Percentiles rank a stretch among this genome's conserved stretches.
These are phyloP conservation scores for Oasisia sp. DNA, from an alignment of 2,888 invertebrate species.

Conservation along the genomic window DNA sequence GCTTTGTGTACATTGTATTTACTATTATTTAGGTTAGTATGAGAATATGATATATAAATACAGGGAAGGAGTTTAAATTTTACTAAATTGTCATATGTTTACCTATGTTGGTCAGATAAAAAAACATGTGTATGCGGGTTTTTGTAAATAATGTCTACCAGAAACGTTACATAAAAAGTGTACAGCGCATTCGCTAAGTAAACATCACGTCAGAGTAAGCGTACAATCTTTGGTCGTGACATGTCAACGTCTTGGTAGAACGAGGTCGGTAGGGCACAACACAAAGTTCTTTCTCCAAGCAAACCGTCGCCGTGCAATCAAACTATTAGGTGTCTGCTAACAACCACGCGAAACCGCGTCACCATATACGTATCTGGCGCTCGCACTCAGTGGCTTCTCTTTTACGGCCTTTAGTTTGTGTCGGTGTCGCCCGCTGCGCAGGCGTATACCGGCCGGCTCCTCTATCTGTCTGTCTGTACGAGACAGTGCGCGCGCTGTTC, in stretches of 20 bases:
- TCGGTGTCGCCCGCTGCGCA: background rate
- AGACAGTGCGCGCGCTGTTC: slow-evolving; percentile 3
- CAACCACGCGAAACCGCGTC: background rate
- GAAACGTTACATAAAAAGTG: background rate
- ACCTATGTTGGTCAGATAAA: too few relatives aligned
- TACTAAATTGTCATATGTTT: too few relatives aligned
- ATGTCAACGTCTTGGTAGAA: background rate
- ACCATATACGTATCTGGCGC: slow-evolving; percentile 9
- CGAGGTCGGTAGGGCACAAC: background rate
- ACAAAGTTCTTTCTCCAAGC: background rate
- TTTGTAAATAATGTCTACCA: background rate
- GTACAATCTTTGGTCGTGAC: background rate
- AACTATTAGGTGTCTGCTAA: background rate
- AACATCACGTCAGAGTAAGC: background rate
- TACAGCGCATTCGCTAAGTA: background rate
- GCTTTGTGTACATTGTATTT: too few relatives aligned
- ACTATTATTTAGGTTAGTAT: too few relatives aligned
- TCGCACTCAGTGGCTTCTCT: background rate
- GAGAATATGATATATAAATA: too few relatives aligned
- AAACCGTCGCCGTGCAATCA: background rate
- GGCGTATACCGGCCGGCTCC: background rate
- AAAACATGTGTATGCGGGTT: too few relatives aligned
- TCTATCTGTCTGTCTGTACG: background rate
- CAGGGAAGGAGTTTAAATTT: too few relatives aligned
- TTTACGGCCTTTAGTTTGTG: background rate